Percentiles rank a stretch among this genome's conserved stretches.
Evolutionary conservation across 2,113 vertebrate species (phyloP).

Genomic region (Parotia lawesii): DNA sequence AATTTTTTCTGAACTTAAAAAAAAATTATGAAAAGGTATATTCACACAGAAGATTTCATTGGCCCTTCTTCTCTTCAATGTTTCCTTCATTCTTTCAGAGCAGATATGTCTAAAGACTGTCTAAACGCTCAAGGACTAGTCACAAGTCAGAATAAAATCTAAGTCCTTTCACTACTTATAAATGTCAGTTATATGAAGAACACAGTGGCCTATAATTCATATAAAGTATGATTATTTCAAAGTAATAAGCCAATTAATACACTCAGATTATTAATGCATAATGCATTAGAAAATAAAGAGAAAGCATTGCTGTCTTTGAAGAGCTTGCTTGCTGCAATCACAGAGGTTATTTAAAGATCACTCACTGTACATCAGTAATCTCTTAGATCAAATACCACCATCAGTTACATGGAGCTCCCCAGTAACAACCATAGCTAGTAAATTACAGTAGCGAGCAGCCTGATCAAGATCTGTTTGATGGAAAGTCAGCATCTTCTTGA

Average conservation of each 20-base stretch:
- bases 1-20: not conserved
- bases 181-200: not conserved
- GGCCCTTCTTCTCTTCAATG: not conserved
- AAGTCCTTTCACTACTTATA: not conserved
- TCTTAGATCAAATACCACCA: not conserved
- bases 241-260: not conserved
- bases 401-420: not conserved
- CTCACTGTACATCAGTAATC: not conserved
- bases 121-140: not conserved
- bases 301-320: not conserved
- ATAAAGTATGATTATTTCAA: not conserved
- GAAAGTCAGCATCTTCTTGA: not conserved
- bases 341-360: not conserved
- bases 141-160: not conserved
- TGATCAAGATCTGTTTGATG: not conserved
- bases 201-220: not conserved
- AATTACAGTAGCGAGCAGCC: not conserved
- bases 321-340: not conserved
- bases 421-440: not conserved
- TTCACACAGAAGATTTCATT: not conserved
- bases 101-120: not conserved
- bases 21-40: not conserved
- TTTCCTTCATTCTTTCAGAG: not conserved
- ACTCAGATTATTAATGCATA: slow-evolving; percentile 7
- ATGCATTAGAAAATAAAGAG: not conserved